Base-by-base conservation (phyloP, 1,140 invertebrate genomes). In the Plectus sambesii region DNA sequence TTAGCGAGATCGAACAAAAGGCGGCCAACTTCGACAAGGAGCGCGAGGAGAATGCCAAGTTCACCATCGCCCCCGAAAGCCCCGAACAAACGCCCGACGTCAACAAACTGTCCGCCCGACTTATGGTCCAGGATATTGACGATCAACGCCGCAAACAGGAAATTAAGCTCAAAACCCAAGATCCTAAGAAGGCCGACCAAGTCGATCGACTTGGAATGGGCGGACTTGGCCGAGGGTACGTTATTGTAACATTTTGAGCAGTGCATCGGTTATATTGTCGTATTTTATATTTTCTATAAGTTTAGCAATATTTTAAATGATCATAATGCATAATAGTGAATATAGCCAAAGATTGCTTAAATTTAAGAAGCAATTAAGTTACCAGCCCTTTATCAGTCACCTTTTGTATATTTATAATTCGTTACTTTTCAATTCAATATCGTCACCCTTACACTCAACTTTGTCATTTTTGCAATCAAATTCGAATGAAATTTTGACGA, bases 171-270 rank as follows among this genome's bases (percentile, higher is more conserved):
- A 49, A 42, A 12, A 20, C 54, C 9, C 45, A 57, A 33, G 84
- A 90, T 74, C 84, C 86, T n/a, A 78, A 79, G 48, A 93, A 90
- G 72, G 85, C 84, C 5, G 78, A 82, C 51, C 83, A 92, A 71
- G 74, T 86, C 55, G 90, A 96, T 70, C 75, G 92, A 42, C 77
- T 98, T 15, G 92, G 92, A 56, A 94, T 96, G 84, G 88, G 85
- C 49, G 79, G 85, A 56, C 77, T 77, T 33, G 71, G 76, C 26
- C 73, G 76, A 69, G 74, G 74, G 80, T 79, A 71, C 62, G 65
- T 59, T 17, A 19, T 19, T 25, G 9, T 30, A 41, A 42, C 17
- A 49, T 49, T 42, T 38, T 56, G 20, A 26, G 19, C 24, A 49
- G 47, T 23, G 20, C n/a, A n/a, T n/a, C n/a, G n/a, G n/a, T n/a